Evolutionary conservation across 2,113 vertebrate genomes (phyloP).

Genomic region (Ranitomeya imitator): DNA sequence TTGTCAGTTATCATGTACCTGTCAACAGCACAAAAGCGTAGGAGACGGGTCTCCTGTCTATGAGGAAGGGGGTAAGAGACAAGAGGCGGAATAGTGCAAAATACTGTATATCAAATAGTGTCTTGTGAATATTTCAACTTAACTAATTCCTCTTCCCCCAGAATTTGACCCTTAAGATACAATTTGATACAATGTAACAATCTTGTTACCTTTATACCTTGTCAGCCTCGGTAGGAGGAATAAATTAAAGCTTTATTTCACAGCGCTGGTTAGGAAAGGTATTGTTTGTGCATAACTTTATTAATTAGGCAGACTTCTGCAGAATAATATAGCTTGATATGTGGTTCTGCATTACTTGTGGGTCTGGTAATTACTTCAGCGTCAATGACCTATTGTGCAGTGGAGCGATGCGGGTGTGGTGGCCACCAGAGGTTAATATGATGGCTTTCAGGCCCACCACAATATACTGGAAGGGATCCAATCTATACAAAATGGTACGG

Average conservation of each 20-base stretch:
- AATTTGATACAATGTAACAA: neutral
- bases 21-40: neutral
- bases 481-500: slow-evolving; percentile 1
- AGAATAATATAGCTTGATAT: neutral
- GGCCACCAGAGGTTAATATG: slow-evolving; percentile 22
- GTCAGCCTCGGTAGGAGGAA: slow-evolving; percentile 22
- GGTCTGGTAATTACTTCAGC: slow-evolving; percentile 24
- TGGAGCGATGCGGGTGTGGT: neutral
- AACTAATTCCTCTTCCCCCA: neutral
- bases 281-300: neutral
- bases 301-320: neutral
- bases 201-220: slow-evolving; percentile 8
- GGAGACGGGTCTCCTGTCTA: neutral
- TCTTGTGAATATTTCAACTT: too few relatives aligned
- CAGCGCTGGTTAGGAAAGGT: neutral
- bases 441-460: neutral
- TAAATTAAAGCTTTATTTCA: slow-evolving; percentile 8
- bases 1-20: neutral
- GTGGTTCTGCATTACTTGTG: neutral
- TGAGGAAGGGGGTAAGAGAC: neutral
- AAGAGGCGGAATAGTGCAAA: neutral
- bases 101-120: neutral
- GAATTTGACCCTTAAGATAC: slow-evolving; percentile 8
- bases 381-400: slow-evolving; percentile 15
- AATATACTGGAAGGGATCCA: neutral